Conservation (phyloP, 1,140 invertebrate genomes). For the Drosophila mauritiana region DNA sequence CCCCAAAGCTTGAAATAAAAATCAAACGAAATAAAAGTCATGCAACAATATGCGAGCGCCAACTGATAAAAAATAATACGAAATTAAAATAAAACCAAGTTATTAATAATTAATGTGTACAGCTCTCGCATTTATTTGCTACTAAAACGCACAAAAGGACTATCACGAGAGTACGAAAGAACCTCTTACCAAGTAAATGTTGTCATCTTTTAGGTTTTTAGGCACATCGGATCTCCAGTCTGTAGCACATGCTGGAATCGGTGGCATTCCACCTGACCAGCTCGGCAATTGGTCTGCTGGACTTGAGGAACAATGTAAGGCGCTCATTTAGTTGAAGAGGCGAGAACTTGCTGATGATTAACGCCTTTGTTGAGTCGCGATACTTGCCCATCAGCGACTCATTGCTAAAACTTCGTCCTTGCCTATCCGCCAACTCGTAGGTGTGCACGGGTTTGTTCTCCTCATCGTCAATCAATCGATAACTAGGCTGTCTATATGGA, state of each 20-base stretch:
- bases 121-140: slow-evolving; percentile 66
- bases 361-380: slow-evolving; percentile 71
- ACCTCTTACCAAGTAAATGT: slow-evolving; percentile 1
- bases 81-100: slow-evolving; percentile 52
- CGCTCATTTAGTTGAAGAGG: slow-evolving; percentile 72
- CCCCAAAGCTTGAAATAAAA: slow-evolving; percentile 53
- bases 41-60: slow-evolving; percentile 43
- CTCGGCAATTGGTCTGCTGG: slow-evolving; percentile 77
- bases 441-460: slow-evolving; percentile 66
- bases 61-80: slow-evolving; percentile 56
- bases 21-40: slow-evolving; percentile 26
- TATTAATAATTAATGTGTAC: slow-evolving; percentile 36
- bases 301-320: slow-evolving; percentile 78
- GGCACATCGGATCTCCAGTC: slow-evolving; percentile 75
- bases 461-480: slow-evolving; percentile 73
- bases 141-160: slow-evolving; percentile 74
- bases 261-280: slow-evolving; percentile 74
- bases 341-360: slow-evolving; percentile 79
- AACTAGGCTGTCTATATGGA: slow-evolving; percentile 70
- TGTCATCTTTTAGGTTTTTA: slow-evolving; percentile 9
- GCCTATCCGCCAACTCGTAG: slow-evolving; percentile 56
- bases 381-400: slow-evolving; percentile 63
- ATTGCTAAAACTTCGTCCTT: slow-evolving; percentile 66
- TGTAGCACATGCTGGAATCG: slow-evolving; percentile 71
- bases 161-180: slow-evolving; percentile 17